phyloP scores from a whole-genome alignment of 2,888 invertebrate genomes.

The Machimus rusticus region DNA sequence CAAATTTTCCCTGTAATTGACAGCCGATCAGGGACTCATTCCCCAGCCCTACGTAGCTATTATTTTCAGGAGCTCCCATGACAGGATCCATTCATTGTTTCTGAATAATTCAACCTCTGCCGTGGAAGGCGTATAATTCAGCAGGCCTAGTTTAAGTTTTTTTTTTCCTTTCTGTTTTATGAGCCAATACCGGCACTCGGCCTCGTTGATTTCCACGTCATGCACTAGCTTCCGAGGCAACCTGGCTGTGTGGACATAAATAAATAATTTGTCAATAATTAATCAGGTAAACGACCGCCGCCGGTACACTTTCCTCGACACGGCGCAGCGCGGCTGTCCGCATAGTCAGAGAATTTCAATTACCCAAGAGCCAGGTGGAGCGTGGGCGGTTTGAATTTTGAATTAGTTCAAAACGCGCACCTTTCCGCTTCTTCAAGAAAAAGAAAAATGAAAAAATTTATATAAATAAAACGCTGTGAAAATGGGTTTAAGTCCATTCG shows the following conservation, averaged over 20 bases:
- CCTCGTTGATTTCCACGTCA: not conserved
- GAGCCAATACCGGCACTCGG: not conserved
- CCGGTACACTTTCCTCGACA: not conserved
- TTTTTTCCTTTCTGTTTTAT: not conserved
- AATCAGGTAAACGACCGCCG: not conserved
- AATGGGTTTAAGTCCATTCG: not conserved
- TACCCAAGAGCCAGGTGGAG: not conserved
- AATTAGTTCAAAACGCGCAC: not conserved
- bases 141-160: not conserved
- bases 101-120: not conserved
- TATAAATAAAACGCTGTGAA: not conserved
- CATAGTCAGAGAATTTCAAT: not conserved
- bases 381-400: not conserved
- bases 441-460: not conserved
- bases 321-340: not conserved
- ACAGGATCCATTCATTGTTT: not conserved
- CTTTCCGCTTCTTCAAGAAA: not conserved
- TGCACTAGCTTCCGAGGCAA: not conserved
- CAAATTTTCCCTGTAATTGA: not conserved
- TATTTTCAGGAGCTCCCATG: not conserved
- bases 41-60: not conserved
- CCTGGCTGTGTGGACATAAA: not conserved
- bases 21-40: not conserved
- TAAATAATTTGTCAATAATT: not conserved
- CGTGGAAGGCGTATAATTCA: not conserved